Evolutionary conservation across 1,140 invertebrate species (phyloP).

Genomic region (Babylonia areolata): DNA sequence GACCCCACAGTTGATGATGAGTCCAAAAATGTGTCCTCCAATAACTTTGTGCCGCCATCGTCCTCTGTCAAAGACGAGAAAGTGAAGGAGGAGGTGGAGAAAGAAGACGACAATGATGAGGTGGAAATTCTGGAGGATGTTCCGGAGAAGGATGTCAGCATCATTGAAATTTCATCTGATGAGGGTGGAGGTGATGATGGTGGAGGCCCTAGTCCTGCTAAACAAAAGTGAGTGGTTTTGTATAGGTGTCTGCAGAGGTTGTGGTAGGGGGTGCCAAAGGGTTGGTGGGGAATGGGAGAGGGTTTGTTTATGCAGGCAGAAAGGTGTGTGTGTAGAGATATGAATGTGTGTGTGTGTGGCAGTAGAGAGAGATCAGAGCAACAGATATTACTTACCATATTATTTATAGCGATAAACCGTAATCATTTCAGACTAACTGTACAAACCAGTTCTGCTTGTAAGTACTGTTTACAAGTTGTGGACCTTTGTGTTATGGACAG

Average conservation of each 20-base stretch:
- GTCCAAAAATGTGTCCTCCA: neutral
- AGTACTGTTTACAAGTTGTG: no score
- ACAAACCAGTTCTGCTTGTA: no score
- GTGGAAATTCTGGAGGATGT: slow-evolving; percentile 15
- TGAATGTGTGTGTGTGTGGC: no score
- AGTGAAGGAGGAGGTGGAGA: neutral
- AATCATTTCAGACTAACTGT: no score
- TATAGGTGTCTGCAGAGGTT: neutral
- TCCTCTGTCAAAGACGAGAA: neutral
- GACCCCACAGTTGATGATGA: neutral
- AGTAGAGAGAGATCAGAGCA: no score
- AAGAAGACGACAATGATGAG: slow-evolving; percentile 6
- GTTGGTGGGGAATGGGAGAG: no score
- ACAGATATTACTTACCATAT: no score
- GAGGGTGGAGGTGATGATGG: neutral
- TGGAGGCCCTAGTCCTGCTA: neutral
- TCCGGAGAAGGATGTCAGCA: neutral
- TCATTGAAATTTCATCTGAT: neutral
- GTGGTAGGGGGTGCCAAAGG: no score
- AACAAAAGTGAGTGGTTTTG: neutral
- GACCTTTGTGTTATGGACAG: no score
- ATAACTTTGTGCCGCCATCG: neutral
- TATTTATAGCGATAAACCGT: no score
- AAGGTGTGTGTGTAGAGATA: no score
- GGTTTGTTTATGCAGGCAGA: no score